Base-by-base conservation (phyloP, 2,113 vertebrate species). In the Panthera uncia region DNA sequence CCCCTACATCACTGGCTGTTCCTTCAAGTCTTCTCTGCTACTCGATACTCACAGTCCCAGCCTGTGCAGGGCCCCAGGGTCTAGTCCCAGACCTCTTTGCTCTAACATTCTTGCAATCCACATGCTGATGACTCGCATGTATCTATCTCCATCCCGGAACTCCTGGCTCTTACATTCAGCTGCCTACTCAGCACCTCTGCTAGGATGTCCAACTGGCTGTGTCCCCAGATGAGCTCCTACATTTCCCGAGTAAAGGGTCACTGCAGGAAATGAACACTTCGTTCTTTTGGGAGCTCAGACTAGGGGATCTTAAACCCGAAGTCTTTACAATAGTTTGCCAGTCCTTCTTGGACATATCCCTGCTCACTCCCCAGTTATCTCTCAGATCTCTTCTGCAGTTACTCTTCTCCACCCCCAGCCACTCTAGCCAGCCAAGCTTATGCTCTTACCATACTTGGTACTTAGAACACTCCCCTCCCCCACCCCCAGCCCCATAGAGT, bases 401-500 rank as follows among this genome's bases (percentile, higher is more conserved):
- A 38, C 29, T 86, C 84, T 50, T 25, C 5, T 33, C 61, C 2
- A 7, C 3, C 10, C 18, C 7, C 65, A 68, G 73, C 8, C 68
- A 45, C 29, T 38, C 14, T 9, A 63, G 36, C 16, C 74, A 69
- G 16, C 11, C 63, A 11, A 7, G 14, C 33, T 83, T 25, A 33
- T 0, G 5, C 9, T 48, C 38, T 89, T 19, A 4, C 23, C 48
- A 7, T 25, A 18, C 5, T 2, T 52, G 57, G 38, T 8, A 36
- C 18, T n/a, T 55, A 19, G 45, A 76, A 63, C 9, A 33, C 11
- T 0, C 50, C 13, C 31, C 27, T 25, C 36, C n/a, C 1, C 7
- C 7, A 0, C 33, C 5, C 2, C 33, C 33, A 21, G 33, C 6
- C 2, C 15, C 15, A 1, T 3, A 1, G 55, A 4, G 2, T 76